A percentile compares a stretch with the other conserved stretches of the same genome.
Evolutionary conservation across 2,797 vertebrate species (phyloP).

Genomic region (Gymnopithys bicolor): DNA sequence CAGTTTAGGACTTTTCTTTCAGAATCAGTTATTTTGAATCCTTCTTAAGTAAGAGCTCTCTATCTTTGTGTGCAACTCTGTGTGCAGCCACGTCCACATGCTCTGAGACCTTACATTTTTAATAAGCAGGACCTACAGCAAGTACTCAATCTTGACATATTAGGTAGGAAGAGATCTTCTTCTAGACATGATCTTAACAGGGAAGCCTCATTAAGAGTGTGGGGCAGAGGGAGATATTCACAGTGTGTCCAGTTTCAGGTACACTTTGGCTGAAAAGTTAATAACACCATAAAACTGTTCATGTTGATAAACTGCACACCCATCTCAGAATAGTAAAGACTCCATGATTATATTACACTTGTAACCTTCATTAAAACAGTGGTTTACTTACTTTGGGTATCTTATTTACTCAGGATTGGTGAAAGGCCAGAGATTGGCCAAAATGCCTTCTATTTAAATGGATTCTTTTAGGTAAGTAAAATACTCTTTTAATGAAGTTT

Average conservation of each 20-base stretch:
- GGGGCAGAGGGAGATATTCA: not conserved
- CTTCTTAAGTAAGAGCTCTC: not conserved
- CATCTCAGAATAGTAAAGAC: conserved; percentile 26
- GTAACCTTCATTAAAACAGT: conserved; percentile 77
- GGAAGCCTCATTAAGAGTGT: not conserved
- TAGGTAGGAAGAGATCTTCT: not conserved
- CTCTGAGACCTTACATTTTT: not conserved
- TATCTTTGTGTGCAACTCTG: not conserved
- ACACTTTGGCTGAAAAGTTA: not conserved
- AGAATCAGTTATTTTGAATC: not conserved
- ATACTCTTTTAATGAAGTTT: conserved; percentile 76
- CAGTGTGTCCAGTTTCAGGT: not conserved
- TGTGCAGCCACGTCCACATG: not conserved
- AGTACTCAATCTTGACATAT: not conserved
- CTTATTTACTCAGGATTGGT: conserved; percentile 78
- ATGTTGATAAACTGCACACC: not conserved
- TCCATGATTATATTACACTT: conserved; percentile 57
- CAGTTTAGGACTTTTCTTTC: not conserved
- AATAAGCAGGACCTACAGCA: not conserved
- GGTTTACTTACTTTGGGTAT: conserved; percentile 76
- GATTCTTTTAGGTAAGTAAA: conserved; percentile 77
- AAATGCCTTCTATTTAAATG: conserved; percentile 78
- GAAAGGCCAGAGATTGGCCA: conserved; percentile 78
- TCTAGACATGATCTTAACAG: not conserved
- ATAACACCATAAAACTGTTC: not conserved